Conservation (phyloP, 2,113 vertebrate genomes). For the Onychostoma macrolepis region DNA sequence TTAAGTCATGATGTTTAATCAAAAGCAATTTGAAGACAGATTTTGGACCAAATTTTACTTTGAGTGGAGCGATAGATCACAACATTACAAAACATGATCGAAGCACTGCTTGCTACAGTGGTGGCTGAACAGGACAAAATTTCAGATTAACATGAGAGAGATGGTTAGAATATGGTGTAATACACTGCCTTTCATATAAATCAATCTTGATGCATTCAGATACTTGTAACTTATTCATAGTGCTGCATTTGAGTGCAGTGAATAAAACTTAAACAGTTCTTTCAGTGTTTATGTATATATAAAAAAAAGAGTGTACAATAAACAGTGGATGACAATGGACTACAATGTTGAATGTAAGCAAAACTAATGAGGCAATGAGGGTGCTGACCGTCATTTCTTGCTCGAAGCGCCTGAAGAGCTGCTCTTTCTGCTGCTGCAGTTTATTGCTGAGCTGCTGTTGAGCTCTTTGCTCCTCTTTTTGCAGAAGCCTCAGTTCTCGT, state of each 20-base stretch:
- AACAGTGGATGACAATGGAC: not conserved
- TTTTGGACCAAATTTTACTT: not conserved
- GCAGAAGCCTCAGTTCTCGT: constrained; percentile 90
- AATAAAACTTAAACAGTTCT: not conserved
- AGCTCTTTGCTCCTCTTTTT: constrained; percentile 95
- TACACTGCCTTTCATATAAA: not conserved
- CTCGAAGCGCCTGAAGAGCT: constrained; percentile 93
- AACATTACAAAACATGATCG: not conserved
- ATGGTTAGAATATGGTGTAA: not conserved
- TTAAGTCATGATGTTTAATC: not conserved
- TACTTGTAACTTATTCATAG: not conserved
- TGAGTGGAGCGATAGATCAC: not conserved
- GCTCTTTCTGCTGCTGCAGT: constrained; percentile 91
- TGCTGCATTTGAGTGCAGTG: not conserved
- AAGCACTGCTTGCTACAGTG: not conserved
- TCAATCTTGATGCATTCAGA: not conserved
- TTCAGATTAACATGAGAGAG: not conserved
- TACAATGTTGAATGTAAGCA: not conserved
- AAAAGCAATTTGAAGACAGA: not conserved
- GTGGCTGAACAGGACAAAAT: not conserved
- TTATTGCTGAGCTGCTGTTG: constrained; percentile 96
- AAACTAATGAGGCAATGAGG: not conserved
- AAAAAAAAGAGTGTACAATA: not conserved
- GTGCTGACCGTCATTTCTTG: constrained; percentile 93
- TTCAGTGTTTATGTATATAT: not conserved